Conservation (phyloP, 35 echinoderm and acorn worm genomes). For the Ophiothrix spiculata region DNA sequence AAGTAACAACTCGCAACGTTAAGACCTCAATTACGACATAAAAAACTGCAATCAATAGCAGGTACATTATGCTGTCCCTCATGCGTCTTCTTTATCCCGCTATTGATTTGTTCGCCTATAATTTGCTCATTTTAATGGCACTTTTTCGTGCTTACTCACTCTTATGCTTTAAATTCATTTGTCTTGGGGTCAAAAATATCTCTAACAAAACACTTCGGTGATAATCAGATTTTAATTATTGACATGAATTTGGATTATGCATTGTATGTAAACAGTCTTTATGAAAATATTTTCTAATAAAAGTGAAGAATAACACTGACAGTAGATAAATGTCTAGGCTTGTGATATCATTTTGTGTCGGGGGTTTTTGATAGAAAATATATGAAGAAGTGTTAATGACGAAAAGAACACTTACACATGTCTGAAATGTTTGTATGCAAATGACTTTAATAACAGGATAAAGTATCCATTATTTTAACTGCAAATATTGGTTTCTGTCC, state of each 20-base stretch:
- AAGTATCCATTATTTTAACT: no score
- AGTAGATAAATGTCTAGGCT: neutral
- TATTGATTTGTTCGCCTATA: neutral
- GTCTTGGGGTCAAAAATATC: neutral
- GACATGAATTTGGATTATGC: neutral
- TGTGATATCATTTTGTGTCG: neutral
- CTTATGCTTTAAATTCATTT: neutral
- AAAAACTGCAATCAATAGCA: neutral
- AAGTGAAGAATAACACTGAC: neutral
- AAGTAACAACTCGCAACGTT: conserved; percentile 3
- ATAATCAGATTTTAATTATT: neutral
- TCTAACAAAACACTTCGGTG: neutral
- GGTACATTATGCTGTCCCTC: neutral
- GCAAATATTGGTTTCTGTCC: no score
- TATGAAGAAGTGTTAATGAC: no score
- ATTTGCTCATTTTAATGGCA: conserved; percentile 12
- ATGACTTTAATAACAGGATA: no score
- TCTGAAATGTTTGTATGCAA: no score
- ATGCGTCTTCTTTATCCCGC: neutral
- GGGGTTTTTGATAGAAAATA: neutral
- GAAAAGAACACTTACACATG: no score
- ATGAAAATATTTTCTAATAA: neutral
- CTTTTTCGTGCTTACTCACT: neutral
- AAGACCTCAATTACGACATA: conserved; percentile 1
- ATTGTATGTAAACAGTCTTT: neutral